Evolutionary conservation across 2,888 invertebrate species (phyloP), one percentile per base, ranked within the genome.

Genomic region (Horisme vitalbata): DNA sequence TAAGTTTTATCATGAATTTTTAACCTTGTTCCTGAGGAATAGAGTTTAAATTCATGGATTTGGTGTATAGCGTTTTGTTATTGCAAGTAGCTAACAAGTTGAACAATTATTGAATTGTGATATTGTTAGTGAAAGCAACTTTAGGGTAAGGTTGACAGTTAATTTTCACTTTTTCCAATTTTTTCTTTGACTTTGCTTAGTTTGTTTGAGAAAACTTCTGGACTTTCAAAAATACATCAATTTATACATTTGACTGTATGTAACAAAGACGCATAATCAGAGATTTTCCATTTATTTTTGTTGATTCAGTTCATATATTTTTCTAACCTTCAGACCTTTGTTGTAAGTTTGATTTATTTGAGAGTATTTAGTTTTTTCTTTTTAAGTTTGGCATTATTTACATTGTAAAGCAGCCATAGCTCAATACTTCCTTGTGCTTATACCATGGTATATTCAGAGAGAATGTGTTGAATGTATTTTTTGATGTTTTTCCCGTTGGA

Each of bases 341-440:
- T 0, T 27, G 10, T 37, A 27, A 28, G 36, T 28, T 47, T 41
- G 36, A 36, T 46, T 46, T 0, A 27, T 14, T 27, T 39, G 11
- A 28, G 27, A 13, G 37, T 38, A 26, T 35, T 47, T 11, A 11
- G 1, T 41, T 41, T 23, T 43, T 52, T 36, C 48, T 53, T 21
- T 43, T 35, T 45, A 23, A 46, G 43, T 41, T 36, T 36, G 70
- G 70, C 71, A 45, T 58, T 72, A 77, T 79, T 82, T 83, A 79
- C 79, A 35, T 6, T 50, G 82, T 82, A 83, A 86, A 81, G 75
- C 57, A 60, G 75, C 75, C 67, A 23, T 12, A 20, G 46, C 18
- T 27, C 63, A 52, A 70, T 76, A 73, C 85, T 88, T 86, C 67
- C 87, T 88, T 88, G 86, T 81, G 83, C 57, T 65, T 87, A 87